A percentile compares a stretch with the other conserved stretches of the same genome.
Conservation (phyloP, 2,113 vertebrate species). For the Oryzias curvinotus region DNA sequence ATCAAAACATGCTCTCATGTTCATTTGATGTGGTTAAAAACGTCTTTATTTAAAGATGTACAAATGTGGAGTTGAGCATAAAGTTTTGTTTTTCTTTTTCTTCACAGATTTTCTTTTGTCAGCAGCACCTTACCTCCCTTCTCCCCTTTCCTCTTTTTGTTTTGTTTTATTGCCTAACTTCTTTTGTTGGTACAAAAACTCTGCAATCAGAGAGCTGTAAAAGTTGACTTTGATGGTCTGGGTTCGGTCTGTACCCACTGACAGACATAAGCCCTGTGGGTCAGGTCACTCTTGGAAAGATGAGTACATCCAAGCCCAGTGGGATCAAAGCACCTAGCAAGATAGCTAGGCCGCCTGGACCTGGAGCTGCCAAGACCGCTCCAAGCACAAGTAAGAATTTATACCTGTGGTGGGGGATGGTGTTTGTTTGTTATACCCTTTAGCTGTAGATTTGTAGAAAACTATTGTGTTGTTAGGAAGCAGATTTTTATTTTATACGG, state of each 20-base stretch:
- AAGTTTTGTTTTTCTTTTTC: constrained; percentile 25
- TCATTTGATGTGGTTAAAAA: too few species aligned
- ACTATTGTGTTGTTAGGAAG: not conserved
- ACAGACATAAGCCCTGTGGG: constrained; percentile 55
- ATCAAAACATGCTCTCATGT: too few species aligned
- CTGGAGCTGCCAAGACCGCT: constrained; percentile 77
- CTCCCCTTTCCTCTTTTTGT: constrained; percentile 42
- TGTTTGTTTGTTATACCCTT: too few species aligned
- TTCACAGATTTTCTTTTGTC: constrained; percentile 64
- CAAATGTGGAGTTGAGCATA: not conserved
- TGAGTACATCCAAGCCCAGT: constrained; percentile 93
- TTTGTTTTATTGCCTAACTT: not conserved
- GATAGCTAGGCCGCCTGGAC: constrained; percentile 81
- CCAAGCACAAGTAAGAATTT: constrained; percentile 74
- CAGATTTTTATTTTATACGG: too few species aligned
- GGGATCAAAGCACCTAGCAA: constrained; percentile 94
- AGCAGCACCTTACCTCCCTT: constrained; percentile 31
- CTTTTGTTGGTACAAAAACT: constrained; percentile 5
- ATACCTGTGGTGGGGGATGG: not conserved
- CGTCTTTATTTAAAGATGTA: not conserved
- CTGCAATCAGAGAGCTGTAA: constrained; percentile 27
- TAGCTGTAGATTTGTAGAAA: not conserved
- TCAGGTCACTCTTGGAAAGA: constrained; percentile 68
- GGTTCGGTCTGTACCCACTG: constrained; percentile 46
- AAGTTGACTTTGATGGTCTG: constrained; percentile 68